Evolutionary conservation across 2,797 vertebrate genomes (phyloP).

Genomic region (Anniella stebbinsi): DNA sequence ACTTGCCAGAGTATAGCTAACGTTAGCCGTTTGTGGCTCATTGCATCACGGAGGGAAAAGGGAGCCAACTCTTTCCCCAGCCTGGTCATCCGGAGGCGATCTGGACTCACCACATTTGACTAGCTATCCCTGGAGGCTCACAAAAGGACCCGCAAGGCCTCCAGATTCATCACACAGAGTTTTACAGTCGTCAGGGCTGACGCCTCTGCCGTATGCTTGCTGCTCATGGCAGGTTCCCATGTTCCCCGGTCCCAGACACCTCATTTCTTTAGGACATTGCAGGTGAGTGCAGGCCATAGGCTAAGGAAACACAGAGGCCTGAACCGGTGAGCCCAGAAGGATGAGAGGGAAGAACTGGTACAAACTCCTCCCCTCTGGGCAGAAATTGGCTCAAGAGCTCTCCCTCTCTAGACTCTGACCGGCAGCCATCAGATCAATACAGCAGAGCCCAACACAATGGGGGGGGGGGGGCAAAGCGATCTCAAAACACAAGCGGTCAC

Average conservation of each 20-base stretch:
- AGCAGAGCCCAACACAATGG: too few species aligned
- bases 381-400: not conserved
- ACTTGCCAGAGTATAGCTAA: not conserved
- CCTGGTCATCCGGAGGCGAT: not conserved
- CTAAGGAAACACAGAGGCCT: not conserved
- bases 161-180: too few species aligned
- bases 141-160: not conserved
- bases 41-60: too few species aligned
- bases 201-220: too few species aligned
- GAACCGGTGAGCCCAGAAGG: not conserved
- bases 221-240: too few species aligned
- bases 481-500: too few species aligned
- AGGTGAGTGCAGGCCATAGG: fast-evolving
- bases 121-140: not conserved
- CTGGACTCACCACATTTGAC: not conserved
- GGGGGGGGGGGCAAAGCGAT: not conserved
- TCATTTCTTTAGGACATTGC: not conserved
- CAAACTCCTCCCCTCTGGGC: not conserved
- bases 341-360: too few species aligned
- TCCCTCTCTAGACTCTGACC: not conserved
- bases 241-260: not conserved
- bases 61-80: too few species aligned
- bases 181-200: too few species aligned
- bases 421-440: not conserved
- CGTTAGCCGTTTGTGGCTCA: not conserved